phyloP scores from a whole-genome alignment of 2,113 vertebrate genomes.

The Silurus glanis region DNA sequence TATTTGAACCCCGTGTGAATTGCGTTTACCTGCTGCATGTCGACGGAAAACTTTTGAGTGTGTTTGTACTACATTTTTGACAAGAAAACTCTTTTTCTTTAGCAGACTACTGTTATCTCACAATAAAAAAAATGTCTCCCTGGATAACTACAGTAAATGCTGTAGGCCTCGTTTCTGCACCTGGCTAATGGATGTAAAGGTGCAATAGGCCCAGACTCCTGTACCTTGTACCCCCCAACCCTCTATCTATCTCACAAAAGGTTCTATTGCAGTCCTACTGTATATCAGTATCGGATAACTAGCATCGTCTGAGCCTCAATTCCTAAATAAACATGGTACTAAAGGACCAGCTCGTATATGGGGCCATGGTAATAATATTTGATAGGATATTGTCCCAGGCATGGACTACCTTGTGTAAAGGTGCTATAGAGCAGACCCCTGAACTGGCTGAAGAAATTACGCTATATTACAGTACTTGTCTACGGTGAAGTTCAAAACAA shows the following conservation, averaged over 20 bases:
- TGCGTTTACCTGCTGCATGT: slow-evolving; percentile 15
- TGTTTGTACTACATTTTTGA: slow-evolving; percentile 20
- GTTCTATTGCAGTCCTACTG: neutral
- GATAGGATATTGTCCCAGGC: neutral
- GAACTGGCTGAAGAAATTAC: neutral
- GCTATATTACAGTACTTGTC: too few species aligned
- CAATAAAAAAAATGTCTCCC: neutral
- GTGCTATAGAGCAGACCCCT: neutral
- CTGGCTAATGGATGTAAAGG: neutral
- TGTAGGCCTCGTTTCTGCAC: neutral
- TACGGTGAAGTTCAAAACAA: too few species aligned
- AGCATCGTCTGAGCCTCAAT: neutral
- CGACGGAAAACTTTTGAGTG: slow-evolving; percentile 3
- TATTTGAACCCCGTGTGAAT: neutral
- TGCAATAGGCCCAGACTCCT: neutral
- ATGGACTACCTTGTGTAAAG: neutral
- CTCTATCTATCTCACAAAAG: neutral
- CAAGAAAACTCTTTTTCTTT: neutral
- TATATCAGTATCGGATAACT: neutral
- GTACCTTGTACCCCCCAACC: neutral
- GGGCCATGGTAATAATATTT: neutral
- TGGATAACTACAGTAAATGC: neutral
- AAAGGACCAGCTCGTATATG: neutral
- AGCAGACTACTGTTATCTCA: slow-evolving; percentile 1
- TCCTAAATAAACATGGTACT: neutral